These are phyloP conservation scores for Punctoribates punctum DNA, from an alignment of 2,888 invertebrate genomes.

Conservation along the genomic window DNA sequence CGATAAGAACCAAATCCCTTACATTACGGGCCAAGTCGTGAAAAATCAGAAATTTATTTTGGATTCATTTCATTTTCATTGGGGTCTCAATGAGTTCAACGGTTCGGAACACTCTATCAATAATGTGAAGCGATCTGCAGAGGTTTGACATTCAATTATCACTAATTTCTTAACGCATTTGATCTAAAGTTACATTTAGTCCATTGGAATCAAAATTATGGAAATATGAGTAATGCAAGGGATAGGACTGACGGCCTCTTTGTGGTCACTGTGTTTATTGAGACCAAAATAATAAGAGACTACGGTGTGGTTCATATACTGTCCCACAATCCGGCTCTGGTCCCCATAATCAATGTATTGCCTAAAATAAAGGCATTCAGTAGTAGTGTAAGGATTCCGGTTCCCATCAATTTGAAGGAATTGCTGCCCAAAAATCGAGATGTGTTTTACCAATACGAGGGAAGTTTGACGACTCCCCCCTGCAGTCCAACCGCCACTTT, in stretches of 20 bases:
- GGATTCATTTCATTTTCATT: conserved; percentile 30
- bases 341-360: neutral
- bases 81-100: neutral
- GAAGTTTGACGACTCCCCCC: neutral
- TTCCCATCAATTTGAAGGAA: neutral
- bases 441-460: neutral
- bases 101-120: conserved; percentile 13
- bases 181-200: conserved; percentile 11
- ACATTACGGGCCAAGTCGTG: neutral
- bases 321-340: neutral
- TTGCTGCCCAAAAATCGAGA: neutral
- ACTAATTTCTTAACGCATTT: neutral
- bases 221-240: neutral
- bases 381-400: neutral
- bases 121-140: neutral
- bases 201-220: neutral
- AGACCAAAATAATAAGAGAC: neutral
- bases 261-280: neutral
- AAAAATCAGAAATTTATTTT: neutral
- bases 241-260: neutral
- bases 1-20: neutral
- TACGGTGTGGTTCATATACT: neutral
- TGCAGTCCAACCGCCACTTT: neutral
- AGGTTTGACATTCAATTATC: neutral
- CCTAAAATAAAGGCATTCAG: neutral